phyloP scores from a whole-genome alignment of 2,797 vertebrate species.

The Botia kubotai region DNA sequence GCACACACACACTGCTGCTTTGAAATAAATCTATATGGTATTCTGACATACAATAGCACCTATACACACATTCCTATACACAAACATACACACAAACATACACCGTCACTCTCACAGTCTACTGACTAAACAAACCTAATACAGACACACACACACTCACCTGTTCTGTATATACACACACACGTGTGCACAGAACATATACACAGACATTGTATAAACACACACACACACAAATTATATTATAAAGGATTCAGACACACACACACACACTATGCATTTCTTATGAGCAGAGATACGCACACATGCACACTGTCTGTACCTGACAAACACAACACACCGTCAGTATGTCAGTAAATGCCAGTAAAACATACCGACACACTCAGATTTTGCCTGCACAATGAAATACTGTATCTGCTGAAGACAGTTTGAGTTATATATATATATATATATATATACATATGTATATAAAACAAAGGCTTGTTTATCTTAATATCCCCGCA shows the following conservation, averaged over 20 bases:
- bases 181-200: background rate
- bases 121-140: background rate
- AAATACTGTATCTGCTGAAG: constrained; percentile 34
- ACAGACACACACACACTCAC: background rate
- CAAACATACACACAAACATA: constrained; percentile 1
- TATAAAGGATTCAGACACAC: background rate
- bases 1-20: background rate
- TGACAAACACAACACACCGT: constrained; percentile 12
- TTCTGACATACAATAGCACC: background rate
- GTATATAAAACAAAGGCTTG: no score
- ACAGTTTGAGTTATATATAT: background rate
- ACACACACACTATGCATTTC: background rate
- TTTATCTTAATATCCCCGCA: background rate
- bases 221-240: background rate
- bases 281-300: constrained; percentile 21
- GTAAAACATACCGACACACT: constrained; percentile 23
- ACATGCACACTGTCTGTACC: background rate
- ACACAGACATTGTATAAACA: background rate
- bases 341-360: background rate
- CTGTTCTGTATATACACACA: background rate
- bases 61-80: background rate
- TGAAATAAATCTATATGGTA: constrained; percentile 1
- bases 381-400: constrained; percentile 26
- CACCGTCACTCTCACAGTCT: background rate
- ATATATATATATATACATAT: no score